phyloP scores from a whole-genome alignment of 1,140 invertebrate species.

The Elysia chlorotica region DNA sequence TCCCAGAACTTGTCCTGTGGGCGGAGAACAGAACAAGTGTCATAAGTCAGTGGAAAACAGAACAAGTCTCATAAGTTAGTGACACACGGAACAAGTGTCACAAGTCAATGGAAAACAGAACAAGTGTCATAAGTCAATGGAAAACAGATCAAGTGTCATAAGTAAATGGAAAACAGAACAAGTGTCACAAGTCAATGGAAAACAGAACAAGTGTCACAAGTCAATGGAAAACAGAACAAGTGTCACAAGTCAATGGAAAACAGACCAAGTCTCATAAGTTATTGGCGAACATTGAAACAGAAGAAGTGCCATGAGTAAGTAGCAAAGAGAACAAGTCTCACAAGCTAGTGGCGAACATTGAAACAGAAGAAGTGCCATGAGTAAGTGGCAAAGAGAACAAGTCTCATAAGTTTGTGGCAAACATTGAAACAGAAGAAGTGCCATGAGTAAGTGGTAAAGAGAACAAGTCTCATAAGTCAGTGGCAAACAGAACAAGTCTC shows the following conservation, averaged over 20 bases:
- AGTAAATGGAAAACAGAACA: background rate
- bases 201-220: background rate
- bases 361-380: too few species aligned
- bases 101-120: background rate
- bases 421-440: background rate
- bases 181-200: background rate
- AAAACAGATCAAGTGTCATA: background rate
- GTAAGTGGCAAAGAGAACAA: too few species aligned
- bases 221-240: background rate
- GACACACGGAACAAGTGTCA: background rate
- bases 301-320: too few species aligned
- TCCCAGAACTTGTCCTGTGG: slow-evolving; percentile 83
- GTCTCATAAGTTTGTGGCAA: too few species aligned
- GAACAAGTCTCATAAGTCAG: background rate
- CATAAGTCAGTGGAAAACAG: background rate
- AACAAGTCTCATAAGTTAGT: background rate
- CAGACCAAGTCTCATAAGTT: too few species aligned
- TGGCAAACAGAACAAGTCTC: background rate
- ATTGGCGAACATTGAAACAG: too few species aligned
- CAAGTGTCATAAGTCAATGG: background rate
- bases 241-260: background rate
- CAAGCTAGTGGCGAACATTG: too few species aligned
- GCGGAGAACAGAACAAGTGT: background rate
- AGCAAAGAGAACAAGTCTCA: too few species aligned
- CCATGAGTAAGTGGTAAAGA: background rate